These are phyloP conservation scores for Neocrepidodera transversa DNA, from an alignment of 2,888 invertebrate genomes.

Conservation along the genomic window DNA sequence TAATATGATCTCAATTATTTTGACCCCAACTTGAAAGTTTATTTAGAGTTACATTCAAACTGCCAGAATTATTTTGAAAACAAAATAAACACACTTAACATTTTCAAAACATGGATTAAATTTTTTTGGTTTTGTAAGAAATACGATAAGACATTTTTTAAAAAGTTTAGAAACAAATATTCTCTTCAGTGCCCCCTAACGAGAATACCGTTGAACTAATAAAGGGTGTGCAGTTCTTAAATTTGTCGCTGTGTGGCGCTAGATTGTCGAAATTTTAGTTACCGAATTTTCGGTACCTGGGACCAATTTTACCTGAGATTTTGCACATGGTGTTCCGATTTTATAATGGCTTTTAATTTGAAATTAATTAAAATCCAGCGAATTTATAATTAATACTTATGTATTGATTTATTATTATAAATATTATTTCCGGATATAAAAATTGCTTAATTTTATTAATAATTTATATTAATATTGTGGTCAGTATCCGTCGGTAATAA, in stretches of 20 bases:
- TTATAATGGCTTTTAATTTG: not conserved
- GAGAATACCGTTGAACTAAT: constrained; percentile 27
- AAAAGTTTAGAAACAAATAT: not conserved
- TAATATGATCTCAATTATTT: constrained; percentile 6
- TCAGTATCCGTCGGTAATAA: too few species aligned
- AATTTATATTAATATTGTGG: too few species aligned
- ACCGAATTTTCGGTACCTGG: constrained; percentile 14
- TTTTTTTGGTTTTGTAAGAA: constrained; percentile 38
- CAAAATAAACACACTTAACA: constrained; percentile 46
- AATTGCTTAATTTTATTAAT: too few species aligned
- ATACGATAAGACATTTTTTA: not conserved
- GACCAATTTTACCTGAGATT: not conserved
- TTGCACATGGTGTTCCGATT: not conserved
- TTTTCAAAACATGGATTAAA: constrained; percentile 49
- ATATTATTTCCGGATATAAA: too few species aligned
- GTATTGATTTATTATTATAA: constrained; percentile 5
- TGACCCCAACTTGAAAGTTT: constrained; percentile 8
- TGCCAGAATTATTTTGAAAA: not conserved
- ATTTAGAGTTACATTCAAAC: not conserved
- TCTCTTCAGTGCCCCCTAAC: constrained; percentile 12
- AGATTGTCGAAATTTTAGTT: constrained; percentile 5
- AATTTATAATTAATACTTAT: constrained; percentile 1
- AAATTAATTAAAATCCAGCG: too few species aligned
- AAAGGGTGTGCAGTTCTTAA: constrained; percentile 24
- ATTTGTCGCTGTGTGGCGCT: constrained; percentile 34